Evolutionary conservation across 2,113 vertebrate species (phyloP), one percentile per base, ranked within the genome.

Genomic region (Petroica traversi): DNA sequence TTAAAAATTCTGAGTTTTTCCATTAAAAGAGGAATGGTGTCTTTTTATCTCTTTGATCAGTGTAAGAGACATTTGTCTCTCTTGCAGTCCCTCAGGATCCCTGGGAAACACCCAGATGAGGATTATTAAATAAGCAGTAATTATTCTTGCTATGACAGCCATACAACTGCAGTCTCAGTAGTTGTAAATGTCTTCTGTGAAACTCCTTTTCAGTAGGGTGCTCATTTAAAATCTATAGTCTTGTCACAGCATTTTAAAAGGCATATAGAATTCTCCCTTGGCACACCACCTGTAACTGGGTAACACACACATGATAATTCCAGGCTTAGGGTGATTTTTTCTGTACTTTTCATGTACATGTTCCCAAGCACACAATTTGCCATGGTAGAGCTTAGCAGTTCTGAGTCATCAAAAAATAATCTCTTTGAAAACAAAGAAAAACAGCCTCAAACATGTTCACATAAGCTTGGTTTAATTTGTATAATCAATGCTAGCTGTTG

Each of bases 371-470:
- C 12, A 66, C 49, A 66, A 55, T 10, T 71, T 76, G 33, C 24
- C 2, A 0, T 19, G 71, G 34, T 2, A 80, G 12, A 82, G 19
- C 15, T 85, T 54, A 28, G 17, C 38, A 66, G 7, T 81, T 68
- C 59, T 59, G 38, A 69, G 23, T 69, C 54, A 94, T 26, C 41
- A 67, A 36, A 77, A 89, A 84, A 10, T 45, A 75, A 46, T 29
- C 13, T 41, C 16, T 76, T 23, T 46, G 77, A 76, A 93, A 92
- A 89, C 26, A 69, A 87, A 73, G 22, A 68, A 87, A 86, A 31
- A 3, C 31, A 85, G 54, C 16, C 34, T 49, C 49, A 38, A 91
- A 12, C 62, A 57, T 14, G 24, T 58, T 89, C 81, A 66, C 29
- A 49, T 33, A 40, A 85, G 72, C 24, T 73, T 69, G 6, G 15